These are phyloP conservation scores for Leptopilina boulardi DNA, from an alignment of 1,140 invertebrate genomes.

Conservation along the genomic window DNA sequence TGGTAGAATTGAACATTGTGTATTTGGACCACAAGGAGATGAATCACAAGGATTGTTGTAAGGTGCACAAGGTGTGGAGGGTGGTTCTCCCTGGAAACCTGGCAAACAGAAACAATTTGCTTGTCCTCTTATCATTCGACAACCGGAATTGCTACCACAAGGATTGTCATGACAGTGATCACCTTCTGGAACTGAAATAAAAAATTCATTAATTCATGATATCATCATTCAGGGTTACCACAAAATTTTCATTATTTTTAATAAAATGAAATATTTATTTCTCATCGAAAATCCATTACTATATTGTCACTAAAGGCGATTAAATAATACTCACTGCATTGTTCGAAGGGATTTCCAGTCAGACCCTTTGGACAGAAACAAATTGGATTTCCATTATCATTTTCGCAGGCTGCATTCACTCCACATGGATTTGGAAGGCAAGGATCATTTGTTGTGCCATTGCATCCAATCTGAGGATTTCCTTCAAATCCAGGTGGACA, in stretches of 20 bases:
- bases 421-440: conserved; percentile 92
- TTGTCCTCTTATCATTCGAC: conserved; percentile 82
- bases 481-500: conserved; percentile 86
- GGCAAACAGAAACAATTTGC: conserved; percentile 90
- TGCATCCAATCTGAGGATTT: conserved; percentile 87
- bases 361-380: conserved; percentile 92
- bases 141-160: conserved; percentile 89
- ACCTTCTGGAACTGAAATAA: conserved; percentile 87
- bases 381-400: conserved; percentile 90
- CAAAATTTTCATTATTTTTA: too few relatives aligned
- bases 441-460: conserved; percentile 80
- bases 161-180: conserved; percentile 89
- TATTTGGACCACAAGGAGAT: conserved; percentile 92
- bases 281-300: too few relatives aligned
- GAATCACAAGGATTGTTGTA: conserved; percentile 88
- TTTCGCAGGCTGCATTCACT: conserved; percentile 88
- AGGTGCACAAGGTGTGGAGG: conserved; percentile 79
- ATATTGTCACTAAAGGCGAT: conserved; percentile 22
- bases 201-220: background rate
- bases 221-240: too few relatives aligned
- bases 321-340: conserved; percentile 87
- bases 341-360: conserved; percentile 93
- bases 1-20: conserved; percentile 86
- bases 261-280: too few relatives aligned
- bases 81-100: conserved; percentile 91